Conservation (phyloP, 1,140 invertebrate species). For the Galleria mellonella region DNA sequence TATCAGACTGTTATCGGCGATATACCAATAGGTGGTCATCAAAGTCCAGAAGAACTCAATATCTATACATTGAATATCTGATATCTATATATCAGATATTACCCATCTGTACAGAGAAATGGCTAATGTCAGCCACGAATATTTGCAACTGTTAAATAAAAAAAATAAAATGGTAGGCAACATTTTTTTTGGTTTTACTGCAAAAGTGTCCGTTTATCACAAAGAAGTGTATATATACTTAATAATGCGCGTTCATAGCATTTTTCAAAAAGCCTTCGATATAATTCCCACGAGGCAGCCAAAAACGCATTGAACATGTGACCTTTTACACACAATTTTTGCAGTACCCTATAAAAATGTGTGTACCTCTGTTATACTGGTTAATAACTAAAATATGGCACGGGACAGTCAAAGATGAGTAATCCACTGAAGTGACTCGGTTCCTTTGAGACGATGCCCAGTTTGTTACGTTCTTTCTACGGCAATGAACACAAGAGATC, state of each 20-base stretch:
- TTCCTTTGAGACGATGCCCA: constrained; percentile 39
- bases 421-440: too few relatives aligned
- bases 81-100: too few relatives aligned
- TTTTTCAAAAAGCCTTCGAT: constrained; percentile 58
- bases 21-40: too few relatives aligned
- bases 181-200: too few relatives aligned
- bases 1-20: too few relatives aligned
- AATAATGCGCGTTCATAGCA: constrained; percentile 31
- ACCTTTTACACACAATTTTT: constrained; percentile 62
- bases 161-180: too few relatives aligned
- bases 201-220: too few relatives aligned
- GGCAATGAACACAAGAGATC: constrained; percentile 71
- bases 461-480: constrained; percentile 45
- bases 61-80: too few relatives aligned
- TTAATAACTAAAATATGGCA: constrained; percentile 31
- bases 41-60: too few relatives aligned
- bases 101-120: too few relatives aligned
- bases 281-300: constrained; percentile 43
- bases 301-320: constrained; percentile 50
- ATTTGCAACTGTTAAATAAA: too few relatives aligned
- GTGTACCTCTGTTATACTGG: constrained; percentile 24
- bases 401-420: constrained; percentile 1
- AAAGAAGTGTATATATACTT: neutral
- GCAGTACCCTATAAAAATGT: constrained; percentile 68
- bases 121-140: too few relatives aligned